phyloP scores from a whole-genome alignment of 1,140 invertebrate species.

The Yoshiicerus persimilis region DNA sequence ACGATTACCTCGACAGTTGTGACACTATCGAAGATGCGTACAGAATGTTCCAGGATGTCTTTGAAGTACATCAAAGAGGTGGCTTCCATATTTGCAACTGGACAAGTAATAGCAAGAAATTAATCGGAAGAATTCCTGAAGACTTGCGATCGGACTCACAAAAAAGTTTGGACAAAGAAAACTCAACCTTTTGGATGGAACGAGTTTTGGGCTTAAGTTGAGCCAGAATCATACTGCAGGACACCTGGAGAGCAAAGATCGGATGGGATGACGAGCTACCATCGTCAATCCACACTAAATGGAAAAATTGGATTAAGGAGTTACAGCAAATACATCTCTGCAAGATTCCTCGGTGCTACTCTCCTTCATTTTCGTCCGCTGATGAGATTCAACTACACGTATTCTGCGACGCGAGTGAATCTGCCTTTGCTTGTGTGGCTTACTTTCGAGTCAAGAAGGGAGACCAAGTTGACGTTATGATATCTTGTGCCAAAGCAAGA shows the following conservation, averaged over 20 bases:
- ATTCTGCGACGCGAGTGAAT: slow-evolving; percentile 51
- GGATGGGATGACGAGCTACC: not conserved
- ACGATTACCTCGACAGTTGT: not conserved
- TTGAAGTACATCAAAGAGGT: not conserved
- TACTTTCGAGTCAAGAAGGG: slow-evolving; percentile 42
- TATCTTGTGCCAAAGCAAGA: slow-evolving; percentile 50
- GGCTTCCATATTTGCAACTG: slow-evolving; percentile 17
- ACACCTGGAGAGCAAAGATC: not conserved
- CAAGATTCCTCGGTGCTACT: slow-evolving; percentile 34
- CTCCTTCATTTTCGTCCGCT: not conserved
- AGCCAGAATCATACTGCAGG: slow-evolving; percentile 31
- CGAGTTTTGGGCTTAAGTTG: slow-evolving; percentile 1
- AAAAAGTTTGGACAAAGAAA: not conserved
- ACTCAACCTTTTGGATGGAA: not conserved
- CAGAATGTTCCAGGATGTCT: not conserved
- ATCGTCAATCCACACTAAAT: slow-evolving; percentile 39
- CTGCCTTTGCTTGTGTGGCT: slow-evolving; percentile 49
- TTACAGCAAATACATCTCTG: not conserved
- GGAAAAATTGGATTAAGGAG: slow-evolving; percentile 36
- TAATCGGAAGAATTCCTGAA: not conserved
- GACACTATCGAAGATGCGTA: slow-evolving; percentile 12
- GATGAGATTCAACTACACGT: slow-evolving; percentile 45
- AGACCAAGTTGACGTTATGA: not conserved
- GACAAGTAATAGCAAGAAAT: not conserved
- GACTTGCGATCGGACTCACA: not conserved